Evolutionary conservation across 2,888 invertebrate genomes (phyloP).

Genomic region (Scotopteryx bipunctaria): DNA sequence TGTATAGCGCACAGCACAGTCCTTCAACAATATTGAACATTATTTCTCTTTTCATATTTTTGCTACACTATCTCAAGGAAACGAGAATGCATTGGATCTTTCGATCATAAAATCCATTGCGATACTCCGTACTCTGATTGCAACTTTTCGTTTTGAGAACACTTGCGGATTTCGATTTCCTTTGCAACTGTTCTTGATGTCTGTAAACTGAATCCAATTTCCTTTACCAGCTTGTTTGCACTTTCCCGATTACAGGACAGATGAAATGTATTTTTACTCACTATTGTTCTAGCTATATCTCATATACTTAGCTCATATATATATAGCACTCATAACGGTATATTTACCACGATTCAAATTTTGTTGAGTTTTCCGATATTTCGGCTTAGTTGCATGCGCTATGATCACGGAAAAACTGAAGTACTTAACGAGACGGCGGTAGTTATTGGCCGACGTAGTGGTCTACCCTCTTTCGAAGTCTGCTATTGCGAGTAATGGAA

Average conservation of each 20-base stretch:
- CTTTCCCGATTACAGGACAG: conserved; percentile 45
- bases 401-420: too few species aligned
- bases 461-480: too few species aligned
- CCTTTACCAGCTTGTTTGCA: conserved; percentile 54
- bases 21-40: neutral
- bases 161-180: conserved; percentile 56
- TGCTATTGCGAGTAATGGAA: too few species aligned
- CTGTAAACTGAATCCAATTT: conserved; percentile 60
- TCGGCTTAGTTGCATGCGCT: too few species aligned
- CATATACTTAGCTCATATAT: too few species aligned
- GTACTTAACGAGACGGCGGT: too few species aligned
- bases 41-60: neutral
- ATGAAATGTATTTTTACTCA: conserved; percentile 3
- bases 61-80: conserved; percentile 4
- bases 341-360: too few species aligned
- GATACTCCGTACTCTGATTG: conserved; percentile 18
- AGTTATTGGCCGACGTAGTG: too few species aligned
- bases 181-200: conserved; percentile 50
- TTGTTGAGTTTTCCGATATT: too few species aligned
- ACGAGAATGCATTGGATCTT: conserved; percentile 14
- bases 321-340: too few species aligned
- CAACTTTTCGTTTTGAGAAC: conserved; percentile 37
- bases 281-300: neutral
- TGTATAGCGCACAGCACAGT: too few species aligned
- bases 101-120: conserved; percentile 21